Percentiles rank a stretch among this genome's conserved stretches.
Conservation (phyloP, 2,113 vertebrate genomes). For the Tachuris rubrigastra region DNA sequence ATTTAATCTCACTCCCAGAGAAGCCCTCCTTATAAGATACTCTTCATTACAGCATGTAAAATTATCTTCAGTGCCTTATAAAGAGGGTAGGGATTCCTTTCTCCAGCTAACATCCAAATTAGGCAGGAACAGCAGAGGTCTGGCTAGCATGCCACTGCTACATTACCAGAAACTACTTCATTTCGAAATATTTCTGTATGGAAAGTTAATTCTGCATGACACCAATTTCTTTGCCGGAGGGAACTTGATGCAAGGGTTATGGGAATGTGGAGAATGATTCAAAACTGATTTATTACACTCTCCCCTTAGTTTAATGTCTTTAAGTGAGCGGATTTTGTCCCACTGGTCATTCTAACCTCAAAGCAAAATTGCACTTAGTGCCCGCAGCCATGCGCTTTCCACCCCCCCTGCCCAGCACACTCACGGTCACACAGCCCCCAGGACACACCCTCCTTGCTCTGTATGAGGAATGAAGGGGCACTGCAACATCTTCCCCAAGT, state of each 20-base stretch:
- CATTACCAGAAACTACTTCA: neutral
- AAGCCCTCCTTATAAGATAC: constrained; percentile 67
- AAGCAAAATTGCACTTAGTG: constrained; percentile 16
- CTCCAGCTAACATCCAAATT: constrained; percentile 23
- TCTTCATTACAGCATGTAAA: constrained; percentile 57
- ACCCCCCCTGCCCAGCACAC: constrained; percentile 22
- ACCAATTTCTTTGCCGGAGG: constrained; percentile 5
- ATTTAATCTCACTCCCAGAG: constrained; percentile 14
- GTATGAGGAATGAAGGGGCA: constrained; percentile 24
- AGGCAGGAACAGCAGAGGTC: neutral
- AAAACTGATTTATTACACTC: constrained; percentile 2
- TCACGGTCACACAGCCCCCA: neutral
- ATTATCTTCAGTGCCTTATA: constrained; percentile 60
- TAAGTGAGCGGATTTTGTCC: constrained; percentile 59
- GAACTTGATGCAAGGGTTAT: neutral
- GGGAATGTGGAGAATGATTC: neutral
- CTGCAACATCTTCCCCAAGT: constrained; percentile 17
- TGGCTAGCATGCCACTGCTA: neutral
- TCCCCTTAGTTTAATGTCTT: constrained; percentile 15
- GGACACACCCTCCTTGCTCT: neutral
- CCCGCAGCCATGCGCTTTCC: constrained; percentile 31
- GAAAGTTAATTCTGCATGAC: constrained; percentile 23
- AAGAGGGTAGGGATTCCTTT: constrained; percentile 49
- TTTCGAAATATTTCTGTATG: neutral
- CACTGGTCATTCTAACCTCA: constrained; percentile 64